These are phyloP conservation scores for Plagiodera versicolora DNA, from an alignment of 2,888 invertebrate species.

Conservation along the genomic window DNA sequence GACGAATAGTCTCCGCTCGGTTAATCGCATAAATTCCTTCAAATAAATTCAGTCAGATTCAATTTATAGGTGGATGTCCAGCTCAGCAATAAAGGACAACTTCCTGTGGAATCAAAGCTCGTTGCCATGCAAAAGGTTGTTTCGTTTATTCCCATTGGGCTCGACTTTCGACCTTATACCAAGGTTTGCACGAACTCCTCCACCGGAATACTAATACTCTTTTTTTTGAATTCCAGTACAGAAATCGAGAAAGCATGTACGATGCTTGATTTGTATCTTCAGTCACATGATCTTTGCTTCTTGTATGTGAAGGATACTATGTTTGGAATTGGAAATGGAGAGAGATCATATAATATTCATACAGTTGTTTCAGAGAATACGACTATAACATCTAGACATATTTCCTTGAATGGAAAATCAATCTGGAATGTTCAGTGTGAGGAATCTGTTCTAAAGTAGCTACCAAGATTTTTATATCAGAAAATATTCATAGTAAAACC, in stretches of 20 bases:
- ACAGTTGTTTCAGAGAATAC: no score
- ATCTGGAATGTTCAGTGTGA: no score
- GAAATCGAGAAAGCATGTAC: neutral
- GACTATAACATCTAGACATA: no score
- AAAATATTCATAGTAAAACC: no score
- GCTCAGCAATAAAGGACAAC: constrained; percentile 20
- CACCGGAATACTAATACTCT: constrained; percentile 49
- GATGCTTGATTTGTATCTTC: neutral
- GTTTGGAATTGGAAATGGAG: no score
- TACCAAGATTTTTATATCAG: no score
- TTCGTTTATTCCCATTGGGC: constrained; percentile 43
- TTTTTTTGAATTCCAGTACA: constrained; percentile 33
- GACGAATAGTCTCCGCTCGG: neutral
- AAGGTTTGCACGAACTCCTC: constrained; percentile 46
- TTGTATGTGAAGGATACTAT: no score
- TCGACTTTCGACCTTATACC: constrained; percentile 50
- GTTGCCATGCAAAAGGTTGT: constrained; percentile 49
- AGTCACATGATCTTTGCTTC: neutral
- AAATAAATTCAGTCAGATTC: neutral
- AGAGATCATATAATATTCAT: no score
- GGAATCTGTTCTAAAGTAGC: no score
- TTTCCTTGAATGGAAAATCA: no score
- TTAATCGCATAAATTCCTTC: neutral
- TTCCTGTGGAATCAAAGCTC: constrained; percentile 38
- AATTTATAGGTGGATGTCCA: neutral